Percentiles rank a stretch among this genome's conserved stretches.
Conservation (phyloP, 2,888 invertebrate genomes). For the Tholera decimalis region DNA sequence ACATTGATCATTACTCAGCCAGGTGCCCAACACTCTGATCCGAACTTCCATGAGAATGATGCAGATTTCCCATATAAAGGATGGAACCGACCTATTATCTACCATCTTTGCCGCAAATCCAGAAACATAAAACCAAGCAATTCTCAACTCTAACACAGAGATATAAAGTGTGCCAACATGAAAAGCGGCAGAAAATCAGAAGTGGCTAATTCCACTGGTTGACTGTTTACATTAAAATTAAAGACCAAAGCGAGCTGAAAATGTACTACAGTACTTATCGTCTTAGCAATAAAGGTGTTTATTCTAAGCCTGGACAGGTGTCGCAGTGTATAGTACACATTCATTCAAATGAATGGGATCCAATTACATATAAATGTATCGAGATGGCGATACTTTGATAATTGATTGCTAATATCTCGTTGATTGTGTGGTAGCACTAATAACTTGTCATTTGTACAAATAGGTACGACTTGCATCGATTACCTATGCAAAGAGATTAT, state of each 20-base stretch:
- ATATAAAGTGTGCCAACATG: neutral
- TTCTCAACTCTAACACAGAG: slow-evolving; percentile 10
- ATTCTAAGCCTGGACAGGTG: slow-evolving; percentile 37
- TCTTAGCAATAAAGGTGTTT: slow-evolving; percentile 47
- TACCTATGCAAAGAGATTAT: neutral
- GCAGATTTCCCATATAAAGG: slow-evolving; percentile 81
- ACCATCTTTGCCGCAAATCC: slow-evolving; percentile 47
- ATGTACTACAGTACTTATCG: slow-evolving; percentile 56
- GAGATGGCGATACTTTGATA: slow-evolving; percentile 60
- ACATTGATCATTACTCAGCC: slow-evolving; percentile 69
- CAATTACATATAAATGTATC: slow-evolving; percentile 63
- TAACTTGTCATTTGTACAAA: neutral
- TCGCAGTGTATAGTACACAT: slow-evolving; percentile 40
- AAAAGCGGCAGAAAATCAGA: slow-evolving; percentile 6
- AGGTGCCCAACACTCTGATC: slow-evolving; percentile 56
- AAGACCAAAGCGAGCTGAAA: slow-evolving; percentile 52
- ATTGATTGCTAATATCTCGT: slow-evolving; percentile 48
- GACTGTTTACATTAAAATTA: slow-evolving; percentile 72
- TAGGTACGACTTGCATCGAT: neutral
- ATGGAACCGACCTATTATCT: slow-evolving; percentile 70
- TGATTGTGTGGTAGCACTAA: slow-evolving; percentile 14
- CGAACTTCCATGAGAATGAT: slow-evolving; percentile 75
- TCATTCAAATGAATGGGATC: slow-evolving; percentile 62
- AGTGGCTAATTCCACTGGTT: slow-evolving; percentile 53
- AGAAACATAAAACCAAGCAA: slow-evolving; percentile 9